phyloP scores from a whole-genome alignment of 1,140 invertebrate species.

The Parapsyche elsis region DNA sequence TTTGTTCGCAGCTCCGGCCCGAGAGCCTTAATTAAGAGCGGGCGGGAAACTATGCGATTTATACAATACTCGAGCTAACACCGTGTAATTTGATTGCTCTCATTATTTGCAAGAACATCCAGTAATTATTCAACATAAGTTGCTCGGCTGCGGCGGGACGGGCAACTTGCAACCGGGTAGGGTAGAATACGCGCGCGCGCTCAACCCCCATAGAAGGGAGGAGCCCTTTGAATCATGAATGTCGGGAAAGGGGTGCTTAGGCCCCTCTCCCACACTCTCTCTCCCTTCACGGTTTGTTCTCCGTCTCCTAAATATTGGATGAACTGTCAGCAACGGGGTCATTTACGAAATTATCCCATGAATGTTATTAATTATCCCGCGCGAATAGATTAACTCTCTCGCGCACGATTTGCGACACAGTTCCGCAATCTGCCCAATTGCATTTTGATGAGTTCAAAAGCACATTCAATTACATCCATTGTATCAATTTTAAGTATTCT shows the following conservation, averaged over 20 bases:
- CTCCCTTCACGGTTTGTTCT: background rate
- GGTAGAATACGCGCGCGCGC: background rate
- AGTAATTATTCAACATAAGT: conserved; percentile 44
- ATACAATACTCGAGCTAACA: conserved; percentile 29
- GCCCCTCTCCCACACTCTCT: conserved; percentile 10
- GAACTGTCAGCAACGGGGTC: conserved; percentile 50
- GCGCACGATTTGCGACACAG: conserved; percentile 3
- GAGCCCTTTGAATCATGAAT: conserved; percentile 44
- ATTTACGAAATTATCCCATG: conserved; percentile 50
- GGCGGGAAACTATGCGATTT: conserved; percentile 40
- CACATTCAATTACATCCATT: too few species aligned
- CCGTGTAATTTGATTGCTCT: conserved; percentile 46
- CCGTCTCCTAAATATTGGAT: conserved; percentile 50
- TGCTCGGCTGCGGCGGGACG: background rate
- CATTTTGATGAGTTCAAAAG: too few species aligned
- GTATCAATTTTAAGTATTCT: too few species aligned
- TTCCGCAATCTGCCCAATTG: background rate
- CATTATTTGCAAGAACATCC: conserved; percentile 45
- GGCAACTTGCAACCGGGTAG: background rate
- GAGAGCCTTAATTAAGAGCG: conserved; percentile 41
- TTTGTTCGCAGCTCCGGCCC: background rate
- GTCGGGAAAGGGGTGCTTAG: background rate
- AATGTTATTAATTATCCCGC: conserved; percentile 47
- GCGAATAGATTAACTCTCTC: conserved; percentile 18
- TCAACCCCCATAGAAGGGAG: background rate